These are phyloP conservation scores for Arrhamphus sclerolepis DNA, from an alignment of 2,797 vertebrate species.

Conservation along the genomic window DNA sequence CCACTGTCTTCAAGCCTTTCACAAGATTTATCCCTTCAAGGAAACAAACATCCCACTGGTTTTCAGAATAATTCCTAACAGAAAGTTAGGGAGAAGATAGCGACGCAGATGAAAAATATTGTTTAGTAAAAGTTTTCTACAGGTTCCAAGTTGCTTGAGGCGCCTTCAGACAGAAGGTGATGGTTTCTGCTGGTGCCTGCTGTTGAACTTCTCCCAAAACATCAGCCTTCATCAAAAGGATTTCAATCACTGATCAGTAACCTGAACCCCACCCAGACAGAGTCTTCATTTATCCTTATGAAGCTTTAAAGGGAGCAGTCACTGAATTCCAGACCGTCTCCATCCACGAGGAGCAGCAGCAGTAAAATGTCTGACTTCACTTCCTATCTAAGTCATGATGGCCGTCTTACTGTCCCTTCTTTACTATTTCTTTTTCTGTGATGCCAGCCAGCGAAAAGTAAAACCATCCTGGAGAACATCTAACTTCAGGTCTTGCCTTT, in stretches of 20 bases:
- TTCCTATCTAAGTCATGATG: conserved; percentile 16
- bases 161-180: neutral
- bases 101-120: no score
- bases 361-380: conserved; percentile 20
- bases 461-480: conserved; percentile 7
- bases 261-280: neutral
- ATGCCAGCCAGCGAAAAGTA: neutral
- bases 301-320: neutral
- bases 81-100: no score
- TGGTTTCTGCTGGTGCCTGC: no score
- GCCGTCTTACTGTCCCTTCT: neutral
- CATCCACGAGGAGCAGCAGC: neutral
- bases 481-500: rapidly evolving
- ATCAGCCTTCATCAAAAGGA: no score
- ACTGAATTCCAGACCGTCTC: neutral
- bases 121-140: neutral
- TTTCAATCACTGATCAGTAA: no score
- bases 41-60: no score
- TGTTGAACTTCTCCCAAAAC: no score
- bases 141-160: neutral
- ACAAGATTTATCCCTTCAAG: no score
- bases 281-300: conserved; percentile 6
- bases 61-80: no score
- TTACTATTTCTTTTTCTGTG: neutral
- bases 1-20: no score